Evolutionary conservation across 2,888 invertebrate genomes (phyloP).

Genomic region (Heliconius ethilla): DNA sequence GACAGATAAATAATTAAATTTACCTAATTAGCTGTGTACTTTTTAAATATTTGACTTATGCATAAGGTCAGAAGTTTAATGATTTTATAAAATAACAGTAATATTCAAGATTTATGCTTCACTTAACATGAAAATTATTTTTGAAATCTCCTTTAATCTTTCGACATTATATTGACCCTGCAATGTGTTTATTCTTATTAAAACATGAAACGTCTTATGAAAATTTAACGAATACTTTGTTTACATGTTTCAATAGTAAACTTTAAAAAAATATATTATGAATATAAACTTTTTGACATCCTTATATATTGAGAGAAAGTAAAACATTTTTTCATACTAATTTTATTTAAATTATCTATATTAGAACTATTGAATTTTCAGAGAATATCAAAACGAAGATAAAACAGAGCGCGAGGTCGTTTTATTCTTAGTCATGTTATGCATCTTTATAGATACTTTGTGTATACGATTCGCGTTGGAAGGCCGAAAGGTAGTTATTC

Average conservation of each 20-base stretch:
- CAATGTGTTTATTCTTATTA: conserved; percentile 40
- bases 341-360: not conserved
- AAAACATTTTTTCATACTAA: not conserved
- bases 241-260: conserved; percentile 38
- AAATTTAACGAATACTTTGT: conserved; percentile 38
- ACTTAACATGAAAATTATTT: conserved; percentile 28
- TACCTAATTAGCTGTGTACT: not conserved
- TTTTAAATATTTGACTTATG: conserved; percentile 9
- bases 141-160: conserved; percentile 37
- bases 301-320: conserved; percentile 32
- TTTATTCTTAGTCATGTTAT: conserved; percentile 52
- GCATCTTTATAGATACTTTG: conserved; percentile 42
- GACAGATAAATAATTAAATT: conserved; percentile 6
- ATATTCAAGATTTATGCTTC: conserved; percentile 10
- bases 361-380: conserved; percentile 34
- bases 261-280: conserved; percentile 22
- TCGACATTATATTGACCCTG: conserved; percentile 38
- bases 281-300: conserved; percentile 26
- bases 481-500: conserved; percentile 67
- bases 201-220: conserved; percentile 42
- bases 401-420: conserved; percentile 44
- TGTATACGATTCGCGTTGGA: conserved; percentile 49
- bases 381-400: conserved; percentile 30
- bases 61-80: conserved; percentile 26
- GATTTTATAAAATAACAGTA: conserved; percentile 23